Evolutionary conservation across 1,140 invertebrate species (phyloP).

Genomic region (Sweltsa coloradensis): DNA sequence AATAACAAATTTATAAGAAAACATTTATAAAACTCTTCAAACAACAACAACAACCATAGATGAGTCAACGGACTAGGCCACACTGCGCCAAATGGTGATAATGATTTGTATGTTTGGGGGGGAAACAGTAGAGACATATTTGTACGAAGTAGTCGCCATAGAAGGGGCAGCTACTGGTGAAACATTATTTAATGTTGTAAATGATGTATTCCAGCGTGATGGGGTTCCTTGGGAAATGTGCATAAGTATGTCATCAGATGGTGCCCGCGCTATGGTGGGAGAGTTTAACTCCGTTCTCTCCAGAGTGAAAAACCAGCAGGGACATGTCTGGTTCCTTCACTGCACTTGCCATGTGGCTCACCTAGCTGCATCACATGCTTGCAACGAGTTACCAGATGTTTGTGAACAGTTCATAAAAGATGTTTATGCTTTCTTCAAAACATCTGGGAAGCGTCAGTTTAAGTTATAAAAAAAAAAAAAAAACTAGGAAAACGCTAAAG

Average conservation of each 20-base stretch:
- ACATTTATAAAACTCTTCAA: no score
- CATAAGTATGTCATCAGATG: constrained; percentile 8
- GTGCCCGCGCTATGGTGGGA: constrained; percentile 7
- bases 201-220: not conserved
- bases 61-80: not conserved
- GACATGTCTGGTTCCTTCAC: constrained; percentile 4
- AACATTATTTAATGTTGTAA: constrained; percentile 3
- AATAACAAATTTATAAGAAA: no score
- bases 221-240: constrained; percentile 2
- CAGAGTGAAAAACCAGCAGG: constrained; percentile 3
- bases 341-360: constrained; percentile 14
- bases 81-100: not conserved
- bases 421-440: constrained; percentile 6
- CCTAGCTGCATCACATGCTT: constrained; percentile 11
- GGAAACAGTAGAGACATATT: not conserved
- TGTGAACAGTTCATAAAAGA: constrained; percentile 4
- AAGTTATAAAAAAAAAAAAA: no score
- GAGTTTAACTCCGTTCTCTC: constrained; percentile 6
- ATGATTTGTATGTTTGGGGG: not conserved
- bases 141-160: not conserved
- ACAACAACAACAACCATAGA: no score
- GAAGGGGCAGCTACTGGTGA: not conserved
- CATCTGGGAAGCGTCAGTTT: constrained; percentile 4
- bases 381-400: constrained; percentile 3
- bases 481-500: no score